Evolutionary conservation across 92 coral and sea anemone genomes (phyloP).

Genomic region (Nematostella vectensis): DNA sequence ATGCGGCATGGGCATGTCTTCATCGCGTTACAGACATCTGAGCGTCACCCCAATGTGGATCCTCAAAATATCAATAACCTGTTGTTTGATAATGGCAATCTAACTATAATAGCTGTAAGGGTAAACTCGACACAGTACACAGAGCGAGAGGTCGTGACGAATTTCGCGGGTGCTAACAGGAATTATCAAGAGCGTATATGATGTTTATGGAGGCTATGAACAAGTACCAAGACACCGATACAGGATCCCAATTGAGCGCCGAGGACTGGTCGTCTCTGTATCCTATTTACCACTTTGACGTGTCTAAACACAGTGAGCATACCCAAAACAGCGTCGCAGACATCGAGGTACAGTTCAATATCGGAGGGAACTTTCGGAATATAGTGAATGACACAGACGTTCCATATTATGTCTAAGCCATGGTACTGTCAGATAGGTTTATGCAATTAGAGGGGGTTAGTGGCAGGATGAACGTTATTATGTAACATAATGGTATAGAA

Average conservation of each 20-base stretch:
- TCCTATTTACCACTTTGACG: slow-evolving; percentile 4
- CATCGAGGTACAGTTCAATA: background rate
- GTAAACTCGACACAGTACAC: slow-evolving; percentile 2
- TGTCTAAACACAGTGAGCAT: background rate
- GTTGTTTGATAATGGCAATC: slow-evolving; percentile 3
- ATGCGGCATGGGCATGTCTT: slow-evolving; percentile 5
- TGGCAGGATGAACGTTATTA: slow-evolving; percentile 2
- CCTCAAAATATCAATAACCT: slow-evolving; percentile 7
- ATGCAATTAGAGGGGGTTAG: background rate
- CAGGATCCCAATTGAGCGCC: background rate
- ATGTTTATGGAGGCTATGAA: slow-evolving; percentile 8
- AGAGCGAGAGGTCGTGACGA: background rate
- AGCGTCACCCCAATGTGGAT: slow-evolving; percentile 2
- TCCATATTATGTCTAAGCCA: slow-evolving; percentile 1
- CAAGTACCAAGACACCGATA: slow-evolving; percentile 5
- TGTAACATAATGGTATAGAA: background rate
- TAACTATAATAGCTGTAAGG: slow-evolving; percentile 3
- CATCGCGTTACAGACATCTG: slow-evolving; percentile 1
- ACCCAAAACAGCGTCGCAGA: background rate
- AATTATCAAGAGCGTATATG: slow-evolving; percentile 6
- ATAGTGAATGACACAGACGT: background rate
- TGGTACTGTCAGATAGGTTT: background rate
- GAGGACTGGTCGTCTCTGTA: slow-evolving; percentile 2
- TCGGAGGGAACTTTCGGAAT: slow-evolving; percentile 1
- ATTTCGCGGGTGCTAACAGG: background rate